phyloP scores from a whole-genome alignment of 30 jellyfish, hydroid and myxozoan genomes.

The Catostylus mosaicus region DNA sequence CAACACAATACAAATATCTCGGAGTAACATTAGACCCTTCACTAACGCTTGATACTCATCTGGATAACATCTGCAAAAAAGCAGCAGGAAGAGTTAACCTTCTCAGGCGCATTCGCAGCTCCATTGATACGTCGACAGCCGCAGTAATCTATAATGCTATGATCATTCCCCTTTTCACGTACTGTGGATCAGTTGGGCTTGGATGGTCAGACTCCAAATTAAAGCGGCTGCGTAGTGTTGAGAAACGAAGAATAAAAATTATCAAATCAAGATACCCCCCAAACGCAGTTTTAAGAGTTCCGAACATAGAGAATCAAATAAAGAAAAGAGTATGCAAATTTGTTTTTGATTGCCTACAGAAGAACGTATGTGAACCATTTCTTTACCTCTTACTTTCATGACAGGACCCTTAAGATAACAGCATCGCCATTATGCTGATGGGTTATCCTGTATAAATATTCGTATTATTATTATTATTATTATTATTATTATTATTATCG shows the following conservation, averaged over 20 bases:
- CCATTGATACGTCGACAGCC: conserved; percentile 55
- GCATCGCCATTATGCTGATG: too few relatives aligned
- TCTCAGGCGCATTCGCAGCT: conserved; percentile 64
- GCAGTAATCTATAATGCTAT: conserved; percentile 17
- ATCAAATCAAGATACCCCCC: conserved; percentile 47
- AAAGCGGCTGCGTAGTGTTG: conserved; percentile 40
- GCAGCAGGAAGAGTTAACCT: conserved; percentile 64
- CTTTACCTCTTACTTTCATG: too few relatives aligned
- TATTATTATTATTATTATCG: too few relatives aligned
- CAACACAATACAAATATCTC: conserved; percentile 34
- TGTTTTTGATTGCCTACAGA: conserved; percentile 53
- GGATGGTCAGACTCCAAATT: conserved; percentile 45
- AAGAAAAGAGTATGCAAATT: conserved; percentile 41
- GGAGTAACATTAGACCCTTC: conserved; percentile 51
- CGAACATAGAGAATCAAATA: conserved; percentile 50
- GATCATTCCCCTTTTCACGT: conserved; percentile 49
- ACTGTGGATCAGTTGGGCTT: conserved; percentile 55
- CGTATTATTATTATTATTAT: too few relatives aligned
- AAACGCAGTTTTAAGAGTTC: conserved; percentile 41
- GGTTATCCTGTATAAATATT: too few relatives aligned
- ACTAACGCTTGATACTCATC: conserved; percentile 47
- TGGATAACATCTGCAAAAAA: conserved; percentile 38
- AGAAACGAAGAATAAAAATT: conserved; percentile 27
- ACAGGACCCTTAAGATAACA: too few relatives aligned
- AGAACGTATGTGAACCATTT: conserved; percentile 48